Evolutionary conservation across 2,113 vertebrate species (phyloP).

Genomic region (Hypocryptadius cinnamomeus): DNA sequence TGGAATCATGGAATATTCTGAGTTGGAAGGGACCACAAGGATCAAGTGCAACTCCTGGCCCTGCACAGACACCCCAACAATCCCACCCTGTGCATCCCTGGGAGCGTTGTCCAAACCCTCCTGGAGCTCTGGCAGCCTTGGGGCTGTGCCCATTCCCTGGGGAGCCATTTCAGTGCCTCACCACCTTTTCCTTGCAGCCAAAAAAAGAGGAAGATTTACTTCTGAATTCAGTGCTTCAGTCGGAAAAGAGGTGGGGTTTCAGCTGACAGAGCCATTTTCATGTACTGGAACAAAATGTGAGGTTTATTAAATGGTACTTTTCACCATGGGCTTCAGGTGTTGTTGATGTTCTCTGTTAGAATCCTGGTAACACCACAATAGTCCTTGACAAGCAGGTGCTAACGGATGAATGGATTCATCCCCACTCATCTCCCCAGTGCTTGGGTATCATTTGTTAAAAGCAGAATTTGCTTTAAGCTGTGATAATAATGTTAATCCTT

Average conservation of each 20-base stretch:
- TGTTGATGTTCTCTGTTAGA: not conserved
- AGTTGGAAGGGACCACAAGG: not conserved
- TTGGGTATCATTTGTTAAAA: not conserved
- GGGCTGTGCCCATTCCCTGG: not conserved
- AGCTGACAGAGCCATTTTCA: not conserved
- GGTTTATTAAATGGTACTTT: not conserved
- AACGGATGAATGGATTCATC: not conserved
- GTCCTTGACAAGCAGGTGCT: not conserved
- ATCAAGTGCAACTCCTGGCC: not conserved
- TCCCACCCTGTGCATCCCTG: not conserved
- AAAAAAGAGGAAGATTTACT: not conserved
- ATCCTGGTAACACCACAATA: not conserved
- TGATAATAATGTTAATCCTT: not conserved
- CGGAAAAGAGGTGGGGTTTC: not conserved
- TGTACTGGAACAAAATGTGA: not conserved
- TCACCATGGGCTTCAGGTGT: not conserved
- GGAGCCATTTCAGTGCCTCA: not conserved
- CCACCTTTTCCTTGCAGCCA: not conserved
- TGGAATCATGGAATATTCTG: not conserved
- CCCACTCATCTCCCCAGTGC: not conserved
- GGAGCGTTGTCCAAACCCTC: rapidly evolving
- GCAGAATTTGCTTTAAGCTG: not conserved
- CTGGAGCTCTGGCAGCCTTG: not conserved
- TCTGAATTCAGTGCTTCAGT: not conserved
- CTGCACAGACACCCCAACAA: not conserved